phyloP scores from a whole-genome alignment of 2,113 vertebrate genomes.

The Agelaius tricolor region DNA sequence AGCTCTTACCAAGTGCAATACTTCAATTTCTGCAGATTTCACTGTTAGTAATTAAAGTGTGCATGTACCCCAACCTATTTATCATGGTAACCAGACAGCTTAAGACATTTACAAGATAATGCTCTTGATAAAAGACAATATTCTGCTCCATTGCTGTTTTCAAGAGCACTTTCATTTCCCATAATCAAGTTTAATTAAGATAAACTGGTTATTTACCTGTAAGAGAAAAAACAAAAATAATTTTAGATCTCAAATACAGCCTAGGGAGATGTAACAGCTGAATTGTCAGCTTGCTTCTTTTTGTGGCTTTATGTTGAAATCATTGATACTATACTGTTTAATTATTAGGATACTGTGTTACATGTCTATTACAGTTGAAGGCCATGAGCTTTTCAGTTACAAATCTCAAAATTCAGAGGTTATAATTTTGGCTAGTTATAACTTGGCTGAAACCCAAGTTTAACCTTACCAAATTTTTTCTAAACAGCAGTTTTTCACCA shows the following conservation, averaged over 20 bases:
- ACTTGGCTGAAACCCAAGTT: not conserved
- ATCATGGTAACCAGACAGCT: constrained; percentile 75
- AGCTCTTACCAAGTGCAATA: constrained; percentile 68
- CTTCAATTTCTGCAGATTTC: constrained; percentile 79
- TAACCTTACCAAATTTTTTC: not conserved
- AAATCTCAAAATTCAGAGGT: not conserved
- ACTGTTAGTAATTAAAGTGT: constrained; percentile 76
- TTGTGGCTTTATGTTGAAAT: constrained; percentile 19
- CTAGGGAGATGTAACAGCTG: constrained; percentile 26
- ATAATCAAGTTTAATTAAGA: constrained; percentile 65
- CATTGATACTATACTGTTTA: constrained; percentile 23
- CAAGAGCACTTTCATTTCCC: constrained; percentile 44
- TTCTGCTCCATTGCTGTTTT: constrained; percentile 47
- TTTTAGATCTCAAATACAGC: constrained; percentile 33
- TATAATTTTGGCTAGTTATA: not conserved
- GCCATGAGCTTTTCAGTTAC: not conserved
- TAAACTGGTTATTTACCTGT: constrained; percentile 67
- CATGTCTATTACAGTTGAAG: not conserved
- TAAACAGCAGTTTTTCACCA: not conserved
- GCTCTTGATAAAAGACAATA: constrained; percentile 66
- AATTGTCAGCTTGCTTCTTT: constrained; percentile 33
- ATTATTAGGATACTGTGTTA: not conserved
- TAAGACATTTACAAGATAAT: constrained; percentile 71
- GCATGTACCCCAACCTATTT: constrained; percentile 72
- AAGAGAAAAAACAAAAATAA: constrained; percentile 43